These are phyloP conservation scores for Melanostigma gelatinosum DNA, from an alignment of 2,113 vertebrate genomes.

Conservation along the genomic window DNA sequence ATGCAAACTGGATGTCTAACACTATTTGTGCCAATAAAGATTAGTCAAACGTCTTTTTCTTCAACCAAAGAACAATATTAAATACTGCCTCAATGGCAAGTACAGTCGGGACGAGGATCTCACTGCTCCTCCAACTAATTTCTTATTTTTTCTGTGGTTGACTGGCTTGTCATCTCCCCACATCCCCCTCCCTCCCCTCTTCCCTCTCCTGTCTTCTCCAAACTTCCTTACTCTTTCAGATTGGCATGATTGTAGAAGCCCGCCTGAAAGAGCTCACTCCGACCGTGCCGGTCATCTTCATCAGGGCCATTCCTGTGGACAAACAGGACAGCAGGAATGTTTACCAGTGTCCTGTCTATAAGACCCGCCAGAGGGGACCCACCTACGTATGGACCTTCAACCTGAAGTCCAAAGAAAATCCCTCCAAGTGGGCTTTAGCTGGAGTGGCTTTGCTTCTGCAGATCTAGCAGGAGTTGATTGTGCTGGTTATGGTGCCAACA, in stretches of 20 bases:
- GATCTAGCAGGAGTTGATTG: constrained; percentile 67
- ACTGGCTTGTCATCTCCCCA: constrained; percentile 15
- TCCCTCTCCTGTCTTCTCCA: background rate
- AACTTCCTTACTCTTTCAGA: constrained; percentile 72
- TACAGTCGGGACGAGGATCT: constrained; percentile 12
- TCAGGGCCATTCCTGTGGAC: constrained; percentile 89
- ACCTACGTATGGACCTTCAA: constrained; percentile 96
- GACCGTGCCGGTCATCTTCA: constrained; percentile 89
- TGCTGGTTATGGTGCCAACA: constrained; percentile 13
- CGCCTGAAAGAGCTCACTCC: constrained; percentile 92
- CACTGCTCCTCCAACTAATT: constrained; percentile 26
- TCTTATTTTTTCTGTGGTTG: constrained; percentile 27
- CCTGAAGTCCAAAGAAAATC: constrained; percentile 91
- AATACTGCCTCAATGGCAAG: constrained; percentile 23
- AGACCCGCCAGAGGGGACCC: constrained; percentile 90
- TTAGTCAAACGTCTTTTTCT: constrained; percentile 39
- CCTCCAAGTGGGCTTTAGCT: constrained; percentile 94
- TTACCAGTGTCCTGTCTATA: constrained; percentile 94
- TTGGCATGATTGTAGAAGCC: constrained; percentile 87
- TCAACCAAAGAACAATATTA: constrained; percentile 16
- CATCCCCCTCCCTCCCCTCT: background rate
- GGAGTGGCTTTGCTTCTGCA: constrained; percentile 94
- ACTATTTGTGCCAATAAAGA: background rate
- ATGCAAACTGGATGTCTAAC: constrained; percentile 22
- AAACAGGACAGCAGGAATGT: constrained; percentile 85